Conservation (phyloP, 1,140 invertebrate species). For the Drosophila equinoxialis region DNA sequence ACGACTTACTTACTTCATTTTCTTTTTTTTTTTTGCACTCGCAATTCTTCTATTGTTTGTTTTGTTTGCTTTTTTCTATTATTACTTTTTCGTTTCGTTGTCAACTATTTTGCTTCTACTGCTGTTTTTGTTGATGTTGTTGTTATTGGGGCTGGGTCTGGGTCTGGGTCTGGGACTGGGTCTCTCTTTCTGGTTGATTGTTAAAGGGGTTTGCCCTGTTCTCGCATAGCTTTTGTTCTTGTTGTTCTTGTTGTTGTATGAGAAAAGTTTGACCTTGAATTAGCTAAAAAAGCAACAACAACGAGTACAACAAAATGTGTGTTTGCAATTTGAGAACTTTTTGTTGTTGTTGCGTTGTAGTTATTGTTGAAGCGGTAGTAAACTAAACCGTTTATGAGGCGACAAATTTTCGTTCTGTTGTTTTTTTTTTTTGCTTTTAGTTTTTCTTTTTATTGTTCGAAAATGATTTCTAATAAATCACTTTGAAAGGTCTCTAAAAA, state of each 20-base stretch:
- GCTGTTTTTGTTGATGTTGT: slow-evolving; percentile 14
- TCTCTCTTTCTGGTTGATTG: slow-evolving; percentile 34
- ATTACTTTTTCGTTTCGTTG: slow-evolving; percentile 53
- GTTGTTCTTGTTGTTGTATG: slow-evolving; percentile 42
- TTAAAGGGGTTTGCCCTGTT: slow-evolving; percentile 64
- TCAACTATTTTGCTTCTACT: slow-evolving; percentile 70
- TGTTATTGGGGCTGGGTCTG: slow-evolving; percentile 17
- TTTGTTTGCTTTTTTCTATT: slow-evolving; percentile 63
- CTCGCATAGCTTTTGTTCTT: slow-evolving; percentile 28
- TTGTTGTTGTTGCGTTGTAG: slow-evolving; percentile 35
- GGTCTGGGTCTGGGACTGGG: slow-evolving; percentile 43
- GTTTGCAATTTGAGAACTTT: slow-evolving; percentile 49
- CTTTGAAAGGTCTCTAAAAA: too few relatives aligned
- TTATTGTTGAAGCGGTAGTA: slow-evolving; percentile 11
- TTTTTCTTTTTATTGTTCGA: slow-evolving; percentile 4
- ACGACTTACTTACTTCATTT: too few relatives aligned
- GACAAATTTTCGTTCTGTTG: slow-evolving; percentile 10
- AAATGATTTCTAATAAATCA: slow-evolving; percentile 10
- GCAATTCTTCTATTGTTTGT: slow-evolving; percentile 61
- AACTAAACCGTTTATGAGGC: slow-evolving; percentile 8
- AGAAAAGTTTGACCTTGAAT: slow-evolving; percentile 81
- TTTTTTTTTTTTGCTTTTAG: not conserved
- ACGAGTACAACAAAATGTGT: slow-evolving; percentile 24
- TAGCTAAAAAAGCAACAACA: slow-evolving; percentile 38
- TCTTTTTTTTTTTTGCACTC: slow-evolving; percentile 43